Evolutionary conservation across 30 jellyfish, hydroid and myxozoan genomes (phyloP).

Genomic region (Sanderia malayensis): DNA sequence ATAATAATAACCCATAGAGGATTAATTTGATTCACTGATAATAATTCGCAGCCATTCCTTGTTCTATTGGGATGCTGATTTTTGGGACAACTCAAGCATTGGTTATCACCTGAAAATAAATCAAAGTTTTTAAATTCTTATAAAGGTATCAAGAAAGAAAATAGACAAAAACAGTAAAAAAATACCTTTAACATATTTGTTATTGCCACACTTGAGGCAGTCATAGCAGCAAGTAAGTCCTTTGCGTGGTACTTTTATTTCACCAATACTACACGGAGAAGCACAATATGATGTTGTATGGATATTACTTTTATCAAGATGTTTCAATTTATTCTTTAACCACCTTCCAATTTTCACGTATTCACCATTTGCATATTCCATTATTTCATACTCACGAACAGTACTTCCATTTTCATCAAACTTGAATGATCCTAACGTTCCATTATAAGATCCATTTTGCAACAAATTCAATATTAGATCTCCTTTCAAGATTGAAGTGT

Average conservation of each 20-base stretch:
- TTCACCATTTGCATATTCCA: conserved; percentile 19
- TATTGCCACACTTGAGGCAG: conserved; percentile 47
- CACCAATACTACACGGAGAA: conserved; percentile 32
- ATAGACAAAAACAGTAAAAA: neutral
- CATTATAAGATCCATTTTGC: conserved; percentile 44
- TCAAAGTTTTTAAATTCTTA: neutral
- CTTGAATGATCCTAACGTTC: conserved; percentile 49
- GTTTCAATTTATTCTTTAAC: conserved; percentile 28
- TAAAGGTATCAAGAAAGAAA: neutral
- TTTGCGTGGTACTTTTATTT: conserved; percentile 14
- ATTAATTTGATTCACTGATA: conserved; percentile 49
- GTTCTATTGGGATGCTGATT: conserved; percentile 51
- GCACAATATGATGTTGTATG: conserved; percentile 48
- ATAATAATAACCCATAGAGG: conserved; percentile 71
- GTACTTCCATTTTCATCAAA: conserved; percentile 78
- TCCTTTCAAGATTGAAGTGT: conserved; percentile 12
- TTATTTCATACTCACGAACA: conserved; percentile 57
- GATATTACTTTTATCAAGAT: neutral
- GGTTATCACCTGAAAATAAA: conserved; percentile 18
- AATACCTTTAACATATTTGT: conserved; percentile 46
- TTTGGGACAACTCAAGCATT: conserved; percentile 44
- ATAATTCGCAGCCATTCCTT: conserved; percentile 48
- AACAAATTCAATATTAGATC: conserved; percentile 11
- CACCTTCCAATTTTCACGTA: conserved; percentile 60
- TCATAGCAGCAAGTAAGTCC: conserved; percentile 57